Conservation (phyloP, 2,888 invertebrate species). For the Nephrotoma guestfalica region DNA sequence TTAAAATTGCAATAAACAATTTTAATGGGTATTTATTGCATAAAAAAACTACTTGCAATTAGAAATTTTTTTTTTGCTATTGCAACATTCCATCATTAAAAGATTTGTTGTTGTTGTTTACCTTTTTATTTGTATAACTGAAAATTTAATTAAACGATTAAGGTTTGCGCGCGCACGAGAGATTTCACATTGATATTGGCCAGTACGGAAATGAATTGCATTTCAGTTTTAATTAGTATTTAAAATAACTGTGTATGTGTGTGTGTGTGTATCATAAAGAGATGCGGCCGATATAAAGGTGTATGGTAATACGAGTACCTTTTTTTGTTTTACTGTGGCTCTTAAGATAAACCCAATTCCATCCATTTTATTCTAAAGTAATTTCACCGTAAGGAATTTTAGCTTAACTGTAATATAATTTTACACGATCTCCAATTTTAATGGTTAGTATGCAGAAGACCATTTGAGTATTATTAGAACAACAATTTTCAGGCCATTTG, state of each 20-base stretch:
- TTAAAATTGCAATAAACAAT: not conserved
- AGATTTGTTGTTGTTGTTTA: not conserved
- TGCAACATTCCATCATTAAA: not conserved
- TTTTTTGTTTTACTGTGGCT: no score
- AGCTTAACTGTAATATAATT: no score
- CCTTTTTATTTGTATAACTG: not conserved
- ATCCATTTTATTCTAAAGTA: no score
- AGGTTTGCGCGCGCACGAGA: not conserved
- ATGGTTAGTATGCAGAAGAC: no score
- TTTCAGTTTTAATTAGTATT: not conserved
- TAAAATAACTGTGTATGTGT: not conserved
- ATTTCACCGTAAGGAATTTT: no score
- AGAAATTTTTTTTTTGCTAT: not conserved
- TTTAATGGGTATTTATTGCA: not conserved
- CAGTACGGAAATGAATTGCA: not conserved
- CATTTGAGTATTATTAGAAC: no score
- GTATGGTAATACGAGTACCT: no score
- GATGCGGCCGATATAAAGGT: no score
- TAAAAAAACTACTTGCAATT: not conserved
- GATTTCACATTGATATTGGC: not conserved
- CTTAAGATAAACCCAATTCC: no score
- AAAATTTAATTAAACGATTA: not conserved
- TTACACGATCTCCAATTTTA: no score
- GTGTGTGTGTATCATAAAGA: no score
- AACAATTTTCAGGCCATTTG: no score